Evolutionary conservation across 2,113 vertebrate genomes (phyloP).

Genomic region (Rhynchomys soricoides): DNA sequence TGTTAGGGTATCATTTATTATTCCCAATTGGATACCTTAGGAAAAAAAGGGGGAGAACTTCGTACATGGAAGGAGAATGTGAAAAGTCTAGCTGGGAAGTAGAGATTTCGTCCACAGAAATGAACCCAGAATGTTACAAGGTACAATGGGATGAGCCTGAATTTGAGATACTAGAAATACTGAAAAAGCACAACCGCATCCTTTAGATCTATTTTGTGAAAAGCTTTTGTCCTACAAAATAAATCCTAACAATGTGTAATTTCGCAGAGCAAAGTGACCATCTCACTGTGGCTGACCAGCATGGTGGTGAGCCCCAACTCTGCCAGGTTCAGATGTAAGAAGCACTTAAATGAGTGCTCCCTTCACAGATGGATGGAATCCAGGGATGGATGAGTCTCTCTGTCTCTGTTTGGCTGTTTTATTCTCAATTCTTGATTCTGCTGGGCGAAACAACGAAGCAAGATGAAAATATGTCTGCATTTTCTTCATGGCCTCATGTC

Average conservation of each 20-base stretch:
- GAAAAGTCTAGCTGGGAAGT: neutral
- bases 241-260: neutral
- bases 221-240: neutral
- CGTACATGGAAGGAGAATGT: neutral
- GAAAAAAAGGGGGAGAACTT: neutral
- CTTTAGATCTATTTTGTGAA: neutral
- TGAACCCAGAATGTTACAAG: neutral
- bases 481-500: neutral
- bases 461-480: neutral
- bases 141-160: neutral
- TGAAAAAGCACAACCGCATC: neutral
- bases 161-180: neutral
- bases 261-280: neutral
- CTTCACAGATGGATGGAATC: neutral
- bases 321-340: neutral
- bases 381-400: neutral
- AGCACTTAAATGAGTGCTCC: neutral
- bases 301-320: too few relatives aligned
- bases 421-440: too few relatives aligned
- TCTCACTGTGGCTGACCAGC: too few relatives aligned
- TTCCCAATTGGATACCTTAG: neutral
- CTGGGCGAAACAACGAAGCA: neutral
- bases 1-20: neutral
- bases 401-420: neutral
- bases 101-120: neutral